phyloP scores from a whole-genome alignment of 2,797 vertebrate genomes.

The Coluber constrictor region DNA sequence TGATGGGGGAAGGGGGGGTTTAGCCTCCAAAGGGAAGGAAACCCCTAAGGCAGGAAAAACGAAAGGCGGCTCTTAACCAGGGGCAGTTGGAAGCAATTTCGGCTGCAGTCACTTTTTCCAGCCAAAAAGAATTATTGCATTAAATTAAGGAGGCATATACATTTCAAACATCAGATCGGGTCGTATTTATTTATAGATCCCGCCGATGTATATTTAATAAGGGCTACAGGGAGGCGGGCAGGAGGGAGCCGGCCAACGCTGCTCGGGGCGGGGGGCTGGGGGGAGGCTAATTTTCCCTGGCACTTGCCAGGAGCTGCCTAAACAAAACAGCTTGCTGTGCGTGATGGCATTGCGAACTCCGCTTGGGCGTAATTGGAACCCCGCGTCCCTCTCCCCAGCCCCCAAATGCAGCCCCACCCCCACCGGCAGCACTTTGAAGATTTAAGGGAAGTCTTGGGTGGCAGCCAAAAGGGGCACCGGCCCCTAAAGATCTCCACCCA shows the following conservation, averaged over 20 bases:
- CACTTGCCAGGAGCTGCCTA: not conserved
- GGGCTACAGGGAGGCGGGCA: conserved; percentile 10
- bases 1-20: not conserved
- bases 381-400: too few species aligned
- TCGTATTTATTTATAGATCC: conserved; percentile 13
- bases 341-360: accelerated
- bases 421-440: not conserved
- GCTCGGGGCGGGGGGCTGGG: accelerated
- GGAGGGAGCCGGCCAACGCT: not conserved
- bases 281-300: not conserved
- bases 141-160: not conserved
- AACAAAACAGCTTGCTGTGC: not conserved
- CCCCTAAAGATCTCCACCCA: not conserved
- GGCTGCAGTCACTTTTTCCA: conserved; percentile 1
- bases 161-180: not conserved
- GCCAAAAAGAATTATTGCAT: conserved; percentile 20
- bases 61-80: not conserved
- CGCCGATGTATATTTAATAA: not conserved
- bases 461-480: not conserved
- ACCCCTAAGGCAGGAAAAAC: not conserved
- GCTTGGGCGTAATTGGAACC: accelerated
- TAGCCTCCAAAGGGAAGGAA: not conserved
- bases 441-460: not conserved
- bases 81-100: conserved; percentile 41
- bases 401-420: accelerated